Evolutionary conservation across 92 coral and sea anemone genomes (phyloP).

Genomic region (Actinernus sp.): DNA sequence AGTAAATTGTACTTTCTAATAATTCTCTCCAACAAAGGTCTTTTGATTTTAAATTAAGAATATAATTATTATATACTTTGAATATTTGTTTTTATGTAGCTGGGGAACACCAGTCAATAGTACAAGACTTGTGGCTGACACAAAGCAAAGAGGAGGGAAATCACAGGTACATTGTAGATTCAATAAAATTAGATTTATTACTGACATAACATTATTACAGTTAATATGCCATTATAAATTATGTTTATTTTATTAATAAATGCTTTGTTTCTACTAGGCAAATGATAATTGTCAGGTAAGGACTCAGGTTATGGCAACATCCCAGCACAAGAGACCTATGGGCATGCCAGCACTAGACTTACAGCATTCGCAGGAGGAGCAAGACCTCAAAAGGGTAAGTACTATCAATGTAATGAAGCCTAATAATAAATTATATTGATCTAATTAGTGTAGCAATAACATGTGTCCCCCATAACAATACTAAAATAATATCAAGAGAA

Average conservation of each 20-base stretch:
- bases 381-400: conserved; percentile 65
- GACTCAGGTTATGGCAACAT: not conserved
- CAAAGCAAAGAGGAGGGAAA: not conserved
- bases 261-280: not conserved
- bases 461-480: too few relatives aligned
- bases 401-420: too few relatives aligned
- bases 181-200: not conserved
- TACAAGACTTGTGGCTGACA: conserved; percentile 35
- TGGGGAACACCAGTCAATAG: conserved; percentile 96
- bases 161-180: not conserved
- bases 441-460: too few relatives aligned
- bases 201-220: not conserved
- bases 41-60: too few relatives aligned
- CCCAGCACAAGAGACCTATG: conserved; percentile 55
- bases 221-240: not conserved
- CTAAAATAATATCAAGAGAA: too few relatives aligned
- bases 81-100: conserved; percentile 27
- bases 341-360: conserved; percentile 87
- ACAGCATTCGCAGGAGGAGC: conserved; percentile 72
- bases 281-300: not conserved
- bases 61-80: not conserved
- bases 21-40: too few relatives aligned
- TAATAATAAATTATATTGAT: too few relatives aligned
- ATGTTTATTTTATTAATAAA: not conserved
- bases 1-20: not conserved